Evolutionary conservation across 2,113 vertebrate genomes (phyloP).

Genomic region (Phalacrocorax brasilianus): DNA sequence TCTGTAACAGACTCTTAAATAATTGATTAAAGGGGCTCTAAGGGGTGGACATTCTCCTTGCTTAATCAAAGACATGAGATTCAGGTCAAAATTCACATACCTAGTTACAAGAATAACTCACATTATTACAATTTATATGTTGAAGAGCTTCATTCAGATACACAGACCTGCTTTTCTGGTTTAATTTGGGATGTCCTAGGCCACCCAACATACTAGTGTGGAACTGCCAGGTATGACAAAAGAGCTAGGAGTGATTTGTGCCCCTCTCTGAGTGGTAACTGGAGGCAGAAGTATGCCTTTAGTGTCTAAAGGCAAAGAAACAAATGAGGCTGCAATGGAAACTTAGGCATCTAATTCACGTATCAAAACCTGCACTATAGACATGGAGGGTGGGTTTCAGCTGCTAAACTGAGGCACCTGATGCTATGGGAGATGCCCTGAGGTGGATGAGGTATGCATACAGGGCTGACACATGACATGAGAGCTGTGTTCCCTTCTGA

Average conservation of each 20-base stretch:
- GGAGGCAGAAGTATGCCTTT: not conserved
- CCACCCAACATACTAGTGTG: not conserved
- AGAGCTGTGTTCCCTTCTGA: not conserved
- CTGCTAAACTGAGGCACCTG: not conserved
- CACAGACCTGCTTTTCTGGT: not conserved
- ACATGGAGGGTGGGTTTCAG: not conserved
- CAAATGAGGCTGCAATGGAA: not conserved
- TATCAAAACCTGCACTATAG: not conserved
- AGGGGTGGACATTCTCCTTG: not conserved
- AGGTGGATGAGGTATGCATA: not conserved
- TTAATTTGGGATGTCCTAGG: not conserved
- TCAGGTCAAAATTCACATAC: not conserved
- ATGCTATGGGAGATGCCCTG: not conserved
- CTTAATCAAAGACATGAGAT: not conserved
- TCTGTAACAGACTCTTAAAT: not conserved
- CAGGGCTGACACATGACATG: not conserved
- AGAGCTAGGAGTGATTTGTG: not conserved
- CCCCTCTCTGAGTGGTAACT: not conserved
- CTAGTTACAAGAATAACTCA: not conserved
- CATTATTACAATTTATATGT: not conserved
- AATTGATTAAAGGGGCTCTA: not conserved
- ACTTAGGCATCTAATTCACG: not conserved
- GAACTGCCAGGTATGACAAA: not conserved
- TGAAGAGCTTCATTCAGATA: not conserved
- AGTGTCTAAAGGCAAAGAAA: not conserved